Evolutionary conservation across 1,140 invertebrate species (phyloP), one percentile per base, ranked within the genome.

Genomic region (Trialeurodes vaporariorum): DNA sequence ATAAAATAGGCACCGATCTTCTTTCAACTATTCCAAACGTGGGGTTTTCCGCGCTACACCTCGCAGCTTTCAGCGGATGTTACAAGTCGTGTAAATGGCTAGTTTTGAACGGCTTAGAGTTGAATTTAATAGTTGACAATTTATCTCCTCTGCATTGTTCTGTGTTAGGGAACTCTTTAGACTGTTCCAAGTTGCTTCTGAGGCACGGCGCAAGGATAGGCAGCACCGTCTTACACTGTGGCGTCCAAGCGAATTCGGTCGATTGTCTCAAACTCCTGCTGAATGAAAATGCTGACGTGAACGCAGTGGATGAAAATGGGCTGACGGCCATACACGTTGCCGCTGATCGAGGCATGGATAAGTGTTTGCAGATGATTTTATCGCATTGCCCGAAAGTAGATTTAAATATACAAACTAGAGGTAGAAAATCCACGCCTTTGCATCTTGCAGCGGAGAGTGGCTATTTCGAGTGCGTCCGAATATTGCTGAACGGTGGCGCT

Each of bases 101-200:
- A 2, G 82, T 92, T 49, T 76, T 81, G 25, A 81, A 85, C 70
- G 87, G 87, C 1, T 83, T 84, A 61, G 85, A 86, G 74, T 81
- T 90, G 2, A 87, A 88, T 78, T 64, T 68, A 27, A 69, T 69
- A 65, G 71, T 70, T 34, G 71, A 71, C 63, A 78, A 83, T 25
- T 88, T 86, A 72, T 86, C 86, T 0, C 88, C 90, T 0, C 81
- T 91, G 67, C 90, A 92, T 77, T 91, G 88, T 73, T 89, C 90
- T 2, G 89, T 89, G 26, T 89, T 91, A 74, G 89, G 89, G 0
- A 88, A 91, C 74, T 86, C 87, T 58, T 79, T 83, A 5, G 86
- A 88, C 73, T 87, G 88, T 11, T 84, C 87, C 64, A 85, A 85
- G 76, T 81, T 89, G 68, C 80, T 92, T 27, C 80, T 91, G 61